Base-by-base conservation (phyloP, 2,113 vertebrate species). In the Catagonus wagneri region DNA sequence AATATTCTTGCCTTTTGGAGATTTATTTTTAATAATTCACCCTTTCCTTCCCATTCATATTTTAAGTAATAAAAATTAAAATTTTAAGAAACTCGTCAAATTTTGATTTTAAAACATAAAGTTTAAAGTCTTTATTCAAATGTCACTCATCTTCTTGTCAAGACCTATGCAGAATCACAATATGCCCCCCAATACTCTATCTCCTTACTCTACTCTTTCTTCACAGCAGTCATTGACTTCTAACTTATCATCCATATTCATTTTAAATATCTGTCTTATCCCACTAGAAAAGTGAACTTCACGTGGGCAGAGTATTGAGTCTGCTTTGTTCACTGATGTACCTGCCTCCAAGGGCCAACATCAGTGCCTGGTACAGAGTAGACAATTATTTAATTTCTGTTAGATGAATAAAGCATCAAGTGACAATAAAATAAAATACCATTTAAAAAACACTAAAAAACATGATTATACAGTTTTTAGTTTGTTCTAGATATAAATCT, bases 91-190 rank as follows among this genome's bases (percentile, higher is more conserved):
- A 69, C 7, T 58, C 17, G 32, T 54, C 25, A 50, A 68, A 89
- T 83, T 92, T 87, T 91, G 3, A 63, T 39, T 65, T 72, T 93
- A 44, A 95, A 90, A 16, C 58, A 14, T 32, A 76, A 76, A 81
- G 56, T 92, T 83, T 44, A 87, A 93, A 61, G 50, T 74, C 56
- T 68, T 90, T 71, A 20, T 10, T 84, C 17, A 39, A 66, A 63
- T 66, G 27, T 58, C 19, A 81, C 58, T 60, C 15, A 44, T 56
- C 34, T 76, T 65, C 60, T 71, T 69, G 27, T 29, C 6, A 9
- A 85, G n/a, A 63, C 1, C 10, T 78, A 54, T 58, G 8, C 44
- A 44, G 29, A 65, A 65, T 68, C n/a, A 39, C 2, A 87, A 2
- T 54, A 20, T 74, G 27, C 13, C 9, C 2, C 6, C 10, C 19